Evolutionary conservation across 1,140 invertebrate species (phyloP).

Genomic region (Apolygus lucorum): DNA sequence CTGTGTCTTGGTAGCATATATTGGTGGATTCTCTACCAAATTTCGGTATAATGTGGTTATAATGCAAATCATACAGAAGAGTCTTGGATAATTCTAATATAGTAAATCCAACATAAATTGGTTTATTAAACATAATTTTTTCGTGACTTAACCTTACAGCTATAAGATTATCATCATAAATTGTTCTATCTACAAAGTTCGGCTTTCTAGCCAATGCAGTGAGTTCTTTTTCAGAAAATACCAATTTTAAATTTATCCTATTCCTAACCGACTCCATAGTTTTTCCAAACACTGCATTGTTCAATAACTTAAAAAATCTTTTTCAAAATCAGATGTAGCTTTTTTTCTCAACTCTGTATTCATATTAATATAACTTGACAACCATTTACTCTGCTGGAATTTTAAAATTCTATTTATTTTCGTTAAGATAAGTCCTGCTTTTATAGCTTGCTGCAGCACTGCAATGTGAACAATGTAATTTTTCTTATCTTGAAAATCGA

Average conservation of each 20-base stretch:
- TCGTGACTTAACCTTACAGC: too few species aligned
- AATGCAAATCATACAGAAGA: neutral
- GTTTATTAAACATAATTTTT: too few species aligned
- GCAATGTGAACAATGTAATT: neutral
- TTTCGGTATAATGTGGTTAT: neutral
- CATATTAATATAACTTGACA: constrained; percentile 37
- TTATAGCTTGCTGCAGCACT: constrained; percentile 8
- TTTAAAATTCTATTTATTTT: constrained; percentile 38
- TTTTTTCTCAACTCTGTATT: constrained; percentile 35
- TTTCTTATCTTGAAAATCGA: neutral
- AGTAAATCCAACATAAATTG: too few species aligned
- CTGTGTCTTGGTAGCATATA: too few species aligned
- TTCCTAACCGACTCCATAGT: constrained; percentile 38
- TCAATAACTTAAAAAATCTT: constrained; percentile 39
- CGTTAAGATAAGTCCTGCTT: constrained; percentile 34
- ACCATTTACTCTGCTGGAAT: constrained; percentile 37
- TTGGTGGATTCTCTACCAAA: neutral
- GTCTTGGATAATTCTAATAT: neutral
- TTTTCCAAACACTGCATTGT: constrained; percentile 38
- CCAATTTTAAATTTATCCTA: constrained; percentile 36
- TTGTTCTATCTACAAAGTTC: constrained; percentile 18
- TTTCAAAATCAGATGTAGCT: constrained; percentile 37
- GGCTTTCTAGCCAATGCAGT: neutral
- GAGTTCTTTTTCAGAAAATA: too few species aligned
- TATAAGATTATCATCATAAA: too few species aligned